Base-by-base conservation (phyloP, 1,140 invertebrate genomes). In the Caenorhabditis tropicalis region DNA sequence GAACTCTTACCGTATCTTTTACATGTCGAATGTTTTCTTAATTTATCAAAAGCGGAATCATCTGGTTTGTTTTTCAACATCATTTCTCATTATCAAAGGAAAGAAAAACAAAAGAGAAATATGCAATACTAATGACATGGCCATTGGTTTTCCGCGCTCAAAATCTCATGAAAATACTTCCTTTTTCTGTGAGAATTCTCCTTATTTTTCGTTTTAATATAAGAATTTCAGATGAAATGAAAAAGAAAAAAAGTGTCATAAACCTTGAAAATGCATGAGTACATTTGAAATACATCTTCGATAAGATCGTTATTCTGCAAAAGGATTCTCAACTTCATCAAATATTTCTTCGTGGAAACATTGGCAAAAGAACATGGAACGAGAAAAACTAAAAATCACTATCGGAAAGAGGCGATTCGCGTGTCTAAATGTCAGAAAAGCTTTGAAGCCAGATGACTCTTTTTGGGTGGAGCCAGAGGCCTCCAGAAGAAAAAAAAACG, bases 351-450 rank as follows among this genome's bases (percentile, higher is more conserved):
- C n/a, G n/a, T n/a, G n/a, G n/a, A n/a, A n/a, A n/a, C n/a, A n/a
- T n/a, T n/a, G n/a, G 48, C 5, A 15, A 51, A 27, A 56, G 24
- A 5, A 27, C 53, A 56, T 27, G 29, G 12, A n/a, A 56, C 10
- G 21, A 56, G 29, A 27, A 27, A 56, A 56, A 46, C 65, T 74
- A 46, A 43, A 74, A 74, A 74, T 43, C 65, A 36, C 31, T 27
- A 56, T 65, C 58, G 29, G 31, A 65, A 65, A 65, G 31, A 65
- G 65, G 6, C 24, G 19, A 46, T 74, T 74, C 65, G 65, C 65
- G 65, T 74, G 65, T 74, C 36, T 33, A 29, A 65, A 65, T 51
- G 49, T 51, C 39, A 21, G 49, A 39, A 65, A 39, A 36, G 58
- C n/a, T 27, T 33, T 39, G 31, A 16, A 65, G n/a, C 31, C 33